These are phyloP conservation scores for Sisor rabdophorus DNA, from an alignment of 2,113 vertebrate species.

Conservation along the genomic window DNA sequence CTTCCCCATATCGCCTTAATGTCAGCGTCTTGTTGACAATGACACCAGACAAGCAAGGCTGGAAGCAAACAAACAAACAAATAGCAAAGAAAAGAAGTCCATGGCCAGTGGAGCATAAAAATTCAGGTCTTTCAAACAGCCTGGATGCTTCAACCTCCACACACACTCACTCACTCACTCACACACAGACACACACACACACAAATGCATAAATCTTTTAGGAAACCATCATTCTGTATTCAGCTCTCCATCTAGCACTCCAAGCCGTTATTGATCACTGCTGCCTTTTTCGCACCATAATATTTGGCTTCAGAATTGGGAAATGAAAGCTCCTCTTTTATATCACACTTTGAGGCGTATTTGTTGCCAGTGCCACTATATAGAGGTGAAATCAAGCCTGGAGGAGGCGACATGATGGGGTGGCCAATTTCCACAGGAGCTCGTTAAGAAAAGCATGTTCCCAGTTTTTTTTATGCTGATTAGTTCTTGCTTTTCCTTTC, in stretches of 20 bases:
- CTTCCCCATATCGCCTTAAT: constrained; percentile 43
- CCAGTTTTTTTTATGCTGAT: constrained; percentile 51
- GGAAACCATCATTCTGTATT: constrained; percentile 9
- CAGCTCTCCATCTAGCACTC: constrained; percentile 3
- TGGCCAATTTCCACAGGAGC: constrained; percentile 59
- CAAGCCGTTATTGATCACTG: constrained; percentile 61
- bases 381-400: constrained; percentile 65
- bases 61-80: constrained; percentile 24
- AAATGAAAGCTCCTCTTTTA: constrained; percentile 49
- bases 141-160: constrained; percentile 24
- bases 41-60: constrained; percentile 47
- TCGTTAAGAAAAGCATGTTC: constrained; percentile 64
- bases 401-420: constrained; percentile 60
- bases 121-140: constrained; percentile 26
- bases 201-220: constrained; percentile 37
- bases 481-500: constrained; percentile 26
- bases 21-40: constrained; percentile 47
- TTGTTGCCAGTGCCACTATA: constrained; percentile 63
- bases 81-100: constrained; percentile 4
- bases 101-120: constrained; percentile 51
- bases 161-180: too few species aligned
- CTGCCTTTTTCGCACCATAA: constrained; percentile 55
- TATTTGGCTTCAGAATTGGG: constrained; percentile 58
- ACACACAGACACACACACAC: too few species aligned
- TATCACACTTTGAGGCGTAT: constrained; percentile 61